Base-by-base conservation (phyloP, 2,797 vertebrate species). In the Podarcis siculus region DNA sequence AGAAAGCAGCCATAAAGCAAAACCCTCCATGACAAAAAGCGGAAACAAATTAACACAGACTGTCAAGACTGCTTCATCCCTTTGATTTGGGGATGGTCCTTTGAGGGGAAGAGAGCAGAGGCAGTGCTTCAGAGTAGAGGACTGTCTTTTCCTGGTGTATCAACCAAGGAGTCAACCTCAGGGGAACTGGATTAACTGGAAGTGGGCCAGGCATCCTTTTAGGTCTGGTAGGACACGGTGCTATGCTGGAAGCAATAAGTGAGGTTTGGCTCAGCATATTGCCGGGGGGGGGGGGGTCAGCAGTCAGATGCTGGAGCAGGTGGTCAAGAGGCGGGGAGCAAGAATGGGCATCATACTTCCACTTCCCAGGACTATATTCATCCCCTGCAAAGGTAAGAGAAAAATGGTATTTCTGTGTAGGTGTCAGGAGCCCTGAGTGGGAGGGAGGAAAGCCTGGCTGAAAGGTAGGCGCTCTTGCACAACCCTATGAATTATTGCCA, bases 41-140 rank as follows among this genome's bases (percentile, higher is more conserved):
- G 32, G 76, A 76, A 78, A 80, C 49, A 76, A 80, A 92, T 71
- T 71, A 86, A 91, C 78, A 45, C 37, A 61, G 73, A 71, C 21
- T 0, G 2, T n/a, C 9, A 55, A 80, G 69, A 45, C 39, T 69
- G 32, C 76, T 39, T 83, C 73, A 67, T 0, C 0, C 3, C 79
- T 87, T 42, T 5, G 37, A 32, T 42, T 78, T 37, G 9, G 58
- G 58, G 58, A 1, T 1, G n/a, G 86, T 12, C 1, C 3, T 67
- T 30, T 23, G 45, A 86, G 39, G 21, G 35, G 72, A 37, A 27
- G 10, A 30, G 12, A 23, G 12, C 45, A 42, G 0, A 15, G 32
- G 35, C 17, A 35, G 0, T 1, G 25, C 61, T 42, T 67, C 35
- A 12, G 69, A 87, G 30, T 3, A 71, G 61, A 78, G 64, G 13